phyloP scores from a whole-genome alignment of 2,113 vertebrate species.

The Atrichornis clamosus region DNA sequence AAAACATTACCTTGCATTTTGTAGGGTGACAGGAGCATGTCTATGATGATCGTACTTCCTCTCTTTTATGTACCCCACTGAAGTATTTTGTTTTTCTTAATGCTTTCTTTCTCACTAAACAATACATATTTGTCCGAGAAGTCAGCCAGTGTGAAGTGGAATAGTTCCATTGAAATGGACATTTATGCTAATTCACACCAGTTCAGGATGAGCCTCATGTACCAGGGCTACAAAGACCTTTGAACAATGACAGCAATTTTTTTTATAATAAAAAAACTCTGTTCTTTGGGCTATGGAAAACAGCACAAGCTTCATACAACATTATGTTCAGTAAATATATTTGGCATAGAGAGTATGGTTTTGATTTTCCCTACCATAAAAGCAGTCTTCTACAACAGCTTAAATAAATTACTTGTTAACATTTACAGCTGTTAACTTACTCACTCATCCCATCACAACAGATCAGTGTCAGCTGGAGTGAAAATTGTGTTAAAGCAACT shows the following conservation, averaged over 20 bases:
- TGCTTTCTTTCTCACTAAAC: background rate
- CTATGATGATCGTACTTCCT: background rate
- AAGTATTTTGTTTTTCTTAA: background rate
- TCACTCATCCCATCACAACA: constrained; percentile 53
- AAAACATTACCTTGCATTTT: background rate
- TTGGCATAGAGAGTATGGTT: background rate
- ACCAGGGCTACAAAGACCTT: background rate
- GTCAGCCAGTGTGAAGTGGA: background rate
- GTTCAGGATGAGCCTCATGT: background rate
- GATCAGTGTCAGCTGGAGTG: constrained; percentile 55
- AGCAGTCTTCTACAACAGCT: background rate
- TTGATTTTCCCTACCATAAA: background rate
- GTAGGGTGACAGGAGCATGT: background rate
- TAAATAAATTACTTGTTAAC: constrained; percentile 67
- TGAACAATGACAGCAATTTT: background rate
- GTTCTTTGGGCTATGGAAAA: background rate
- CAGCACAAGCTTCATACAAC: background rate
- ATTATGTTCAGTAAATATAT: background rate
- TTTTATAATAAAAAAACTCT: background rate
- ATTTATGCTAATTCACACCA: background rate
- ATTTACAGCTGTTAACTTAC: constrained; percentile 57
- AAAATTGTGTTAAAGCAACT: constrained; percentile 53
- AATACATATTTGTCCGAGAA: background rate
- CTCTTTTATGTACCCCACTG: fast-evolving
- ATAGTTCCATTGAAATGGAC: background rate